Evolutionary conservation across 2,797 vertebrate genomes (phyloP), one percentile per base, ranked within the genome.

Genomic region (Intellagama lesueurii): DNA sequence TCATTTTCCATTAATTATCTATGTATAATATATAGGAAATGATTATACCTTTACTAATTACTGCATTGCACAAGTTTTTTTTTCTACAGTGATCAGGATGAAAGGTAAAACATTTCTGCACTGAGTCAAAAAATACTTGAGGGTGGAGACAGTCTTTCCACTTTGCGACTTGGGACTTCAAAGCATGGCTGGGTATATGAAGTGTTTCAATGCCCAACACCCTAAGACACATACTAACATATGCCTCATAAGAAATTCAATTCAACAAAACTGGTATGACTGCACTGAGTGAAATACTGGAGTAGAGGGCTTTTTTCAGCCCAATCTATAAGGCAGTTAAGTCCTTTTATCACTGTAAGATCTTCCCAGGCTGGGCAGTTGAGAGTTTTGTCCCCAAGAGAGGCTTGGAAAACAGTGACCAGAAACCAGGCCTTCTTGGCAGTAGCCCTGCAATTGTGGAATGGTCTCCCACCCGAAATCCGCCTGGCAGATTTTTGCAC

Each of bases 1-100:
- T 77, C 49, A 28, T 49, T 88, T 81, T 81, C 64, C 72, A 83
- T 86, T 91, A 82, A 91, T 49, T 70, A 88, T 22, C 5, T 30
- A 70, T 85, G 77, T 72, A 78, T 88, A 85, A 81, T 17, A 14
- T n/a, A 19, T 47, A 78, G 30, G 69, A 87, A 85, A 85, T 70
- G 11, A 82, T 86, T 70, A 52, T n/a, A 28, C 6, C 17, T 47
- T 82, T 47, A 6, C 78, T 86, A 78, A 52, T 88, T 24, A 81
- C 44, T 81, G 68, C 64, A 60, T 47, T 35, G 14, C 35, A 2
- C 52, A 56, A 56, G 9, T 56, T 22, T 72, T 26, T 40, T 19
- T 28, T 7, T 17, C 69, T 75, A 49, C 80, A 73, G 16, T 32
- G 4, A n/a, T 68, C 81, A 75, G 26, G 26, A n/a, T 26, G 30